phyloP scores from a whole-genome alignment of 1,140 invertebrate species.

The Drosophila sp. region DNA sequence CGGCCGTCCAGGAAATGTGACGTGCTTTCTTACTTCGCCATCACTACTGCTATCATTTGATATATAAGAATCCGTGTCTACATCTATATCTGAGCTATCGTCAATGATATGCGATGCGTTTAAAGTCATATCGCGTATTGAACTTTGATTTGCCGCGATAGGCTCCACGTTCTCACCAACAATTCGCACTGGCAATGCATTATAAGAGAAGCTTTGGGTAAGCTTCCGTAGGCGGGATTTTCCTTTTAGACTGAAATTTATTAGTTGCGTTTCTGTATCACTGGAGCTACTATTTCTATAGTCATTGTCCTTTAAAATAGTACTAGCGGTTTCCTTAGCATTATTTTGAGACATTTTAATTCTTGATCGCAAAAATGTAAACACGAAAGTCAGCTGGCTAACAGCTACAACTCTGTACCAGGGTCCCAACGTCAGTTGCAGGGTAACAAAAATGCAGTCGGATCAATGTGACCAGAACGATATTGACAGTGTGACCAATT shows the following conservation, averaged over 20 bases:
- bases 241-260: conserved; percentile 47
- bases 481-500: conserved; percentile 47
- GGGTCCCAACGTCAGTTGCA: conserved; percentile 26
- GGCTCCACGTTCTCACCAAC: conserved; percentile 12
- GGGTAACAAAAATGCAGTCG: conserved; percentile 5
- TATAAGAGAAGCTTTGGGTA: conserved; percentile 42
- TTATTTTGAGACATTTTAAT: conserved; percentile 43
- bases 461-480: conserved; percentile 5
- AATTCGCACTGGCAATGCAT: conserved; percentile 51
- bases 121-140: conserved; percentile 50
- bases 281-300: conserved; percentile 29
- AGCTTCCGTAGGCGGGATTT: conserved; percentile 30
- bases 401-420: conserved; percentile 10
- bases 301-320: neutral
- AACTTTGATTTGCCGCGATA: conserved; percentile 9
- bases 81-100: conserved; percentile 56
- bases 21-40: conserved; percentile 29
- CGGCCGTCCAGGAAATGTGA: conserved; percentile 41
- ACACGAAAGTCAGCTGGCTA: conserved; percentile 22
- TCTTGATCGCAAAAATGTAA: conserved; percentile 22
- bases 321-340: neutral
- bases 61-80: conserved; percentile 62
- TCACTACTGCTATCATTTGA: conserved; percentile 68
- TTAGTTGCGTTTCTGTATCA: conserved; percentile 44
- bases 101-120: conserved; percentile 46